Evolutionary conservation across 2,888 invertebrate species (phyloP).

Genomic region (Polietes domitor): DNA sequence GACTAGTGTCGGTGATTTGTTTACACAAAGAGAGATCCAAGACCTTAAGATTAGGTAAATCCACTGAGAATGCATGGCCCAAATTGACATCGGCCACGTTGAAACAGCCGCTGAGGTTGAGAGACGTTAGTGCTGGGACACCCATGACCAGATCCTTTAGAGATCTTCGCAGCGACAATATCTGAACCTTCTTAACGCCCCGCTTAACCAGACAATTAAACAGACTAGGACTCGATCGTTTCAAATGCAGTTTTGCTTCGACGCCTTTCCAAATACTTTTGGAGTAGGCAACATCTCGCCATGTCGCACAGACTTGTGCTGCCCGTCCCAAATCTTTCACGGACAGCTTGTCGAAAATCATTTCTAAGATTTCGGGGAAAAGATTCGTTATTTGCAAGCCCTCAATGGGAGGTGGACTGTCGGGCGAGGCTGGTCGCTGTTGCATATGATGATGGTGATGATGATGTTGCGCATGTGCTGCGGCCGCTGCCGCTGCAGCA

Average conservation of each 20-base stretch:
- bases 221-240: constrained; percentile 90
- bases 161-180: constrained; percentile 91
- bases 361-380: constrained; percentile 95
- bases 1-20: constrained; percentile 95
- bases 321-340: constrained; percentile 94
- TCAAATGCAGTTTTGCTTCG: constrained; percentile 93
- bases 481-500: constrained; percentile 74
- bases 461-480: constrained; percentile 77
- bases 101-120: constrained; percentile 96
- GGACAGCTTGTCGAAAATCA: constrained; percentile 94
- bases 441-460: constrained; percentile 79
- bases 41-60: constrained; percentile 88
- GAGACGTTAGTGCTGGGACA: constrained; percentile 91
- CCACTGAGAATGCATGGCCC: constrained; percentile 90
- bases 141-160: constrained; percentile 92
- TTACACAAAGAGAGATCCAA: constrained; percentile 96
- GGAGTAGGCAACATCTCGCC: constrained; percentile 96
- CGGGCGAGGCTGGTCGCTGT: constrained; percentile 77
- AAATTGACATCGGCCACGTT: constrained; percentile 94
- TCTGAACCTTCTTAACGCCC: constrained; percentile 94
- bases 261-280: constrained; percentile 97
- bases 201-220: constrained; percentile 93
- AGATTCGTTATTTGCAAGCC: constrained; percentile 92
- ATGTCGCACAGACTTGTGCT: constrained; percentile 93
- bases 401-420: constrained; percentile 82